phyloP scores from a whole-genome alignment of 37 sponge, comb jelly and placozoan genomes.

The Beroe forskalii region DNA sequence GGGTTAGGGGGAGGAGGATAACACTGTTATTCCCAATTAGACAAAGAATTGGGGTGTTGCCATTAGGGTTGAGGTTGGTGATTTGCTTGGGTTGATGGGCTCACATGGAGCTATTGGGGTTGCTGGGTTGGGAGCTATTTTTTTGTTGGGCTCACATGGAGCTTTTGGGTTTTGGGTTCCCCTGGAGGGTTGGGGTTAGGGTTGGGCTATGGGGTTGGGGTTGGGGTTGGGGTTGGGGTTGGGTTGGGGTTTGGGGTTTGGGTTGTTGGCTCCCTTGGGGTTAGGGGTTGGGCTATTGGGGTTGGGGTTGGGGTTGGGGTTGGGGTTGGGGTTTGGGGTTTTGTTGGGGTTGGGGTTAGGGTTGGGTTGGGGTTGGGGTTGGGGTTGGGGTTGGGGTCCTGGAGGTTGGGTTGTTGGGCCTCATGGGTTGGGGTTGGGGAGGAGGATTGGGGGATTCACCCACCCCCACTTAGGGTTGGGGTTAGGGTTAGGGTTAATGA shows the following conservation, averaged over 20 bases:
- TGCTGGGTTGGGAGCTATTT: too few species aligned
- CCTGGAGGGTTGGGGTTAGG: slow-evolving; percentile 72
- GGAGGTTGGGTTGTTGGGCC: slow-evolving; percentile 72
- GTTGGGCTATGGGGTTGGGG: slow-evolving; percentile 73
- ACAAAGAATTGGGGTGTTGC: too few species aligned
- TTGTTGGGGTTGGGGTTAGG: too few species aligned
- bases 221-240: slow-evolving; percentile 71
- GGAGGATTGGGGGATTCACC: slow-evolving; percentile 74
- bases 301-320: slow-evolving; percentile 70
- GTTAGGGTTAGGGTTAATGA: slow-evolving; percentile 71
- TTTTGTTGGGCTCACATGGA: too few species aligned
- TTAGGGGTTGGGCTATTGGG: slow-evolving; percentile 69
- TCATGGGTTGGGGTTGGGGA: slow-evolving; percentile 72
- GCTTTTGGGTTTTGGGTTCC: too few species aligned
- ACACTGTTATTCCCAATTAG: too few species aligned
- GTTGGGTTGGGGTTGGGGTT: slow-evolving; percentile 72
- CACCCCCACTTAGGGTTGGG: slow-evolving; percentile 72
- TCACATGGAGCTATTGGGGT: too few species aligned
- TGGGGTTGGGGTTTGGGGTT: slow-evolving; percentile 74
- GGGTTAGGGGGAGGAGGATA: too few species aligned
- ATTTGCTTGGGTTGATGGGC: too few species aligned
- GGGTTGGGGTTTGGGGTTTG: too few species aligned
- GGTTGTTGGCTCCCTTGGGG: slow-evolving; percentile 68
- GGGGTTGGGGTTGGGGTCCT: slow-evolving; percentile 70
- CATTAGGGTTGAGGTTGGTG: too few species aligned